Evolutionary conservation across 2,113 vertebrate species (phyloP), one percentile per base, ranked within the genome.

Genomic region (Bostrychus sinensis): DNA sequence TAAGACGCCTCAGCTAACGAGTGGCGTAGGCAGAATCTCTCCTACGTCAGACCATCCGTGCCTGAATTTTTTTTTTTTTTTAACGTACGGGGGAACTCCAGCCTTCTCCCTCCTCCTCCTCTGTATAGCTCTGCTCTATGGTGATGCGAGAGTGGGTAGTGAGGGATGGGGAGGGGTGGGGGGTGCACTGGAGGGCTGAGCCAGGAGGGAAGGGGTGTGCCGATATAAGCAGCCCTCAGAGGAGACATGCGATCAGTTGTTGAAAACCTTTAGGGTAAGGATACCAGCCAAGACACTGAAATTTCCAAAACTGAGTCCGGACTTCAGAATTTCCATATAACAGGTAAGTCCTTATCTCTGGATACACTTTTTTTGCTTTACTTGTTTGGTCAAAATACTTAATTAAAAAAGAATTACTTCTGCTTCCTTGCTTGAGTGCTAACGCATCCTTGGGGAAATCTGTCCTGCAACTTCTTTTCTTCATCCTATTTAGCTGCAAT

Each of bases 161-260:
- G 77, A 78, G 38, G 83, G 72, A 64, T 55, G 36, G 32, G 43
- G 69, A 65, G 50, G 63, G 53, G 51, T 53, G 28, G 71, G 78
- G 71, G 3, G 63, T 13, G 8, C 7, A 16, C 28, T 57, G 56
- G 72, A 79, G 82, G 84, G 83, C 36, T 85, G 88, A 81, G 83
- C 82, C 78, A 84, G 82, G 81, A 86, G 85, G 85, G 80, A 91
- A 90, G 90, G 89, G 89, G 89, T 84, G 89, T 88, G 89, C 87
- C 80, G 56, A 77, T 93, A 93, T 93, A 93, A 93, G 88, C 86
- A 90, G 86, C 48, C 85, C 88, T 89, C 86, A 90, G 88, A 87
- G 83, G 85, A 88, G 82, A 80, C 73, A 82, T 66, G 76, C 72
- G 26, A 78, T 89, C 89, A 93, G 87, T 90, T 86, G 86, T 86